Evolutionary conservation across 2,797 vertebrate genomes (phyloP).

Genomic region (Menidia menidia): DNA sequence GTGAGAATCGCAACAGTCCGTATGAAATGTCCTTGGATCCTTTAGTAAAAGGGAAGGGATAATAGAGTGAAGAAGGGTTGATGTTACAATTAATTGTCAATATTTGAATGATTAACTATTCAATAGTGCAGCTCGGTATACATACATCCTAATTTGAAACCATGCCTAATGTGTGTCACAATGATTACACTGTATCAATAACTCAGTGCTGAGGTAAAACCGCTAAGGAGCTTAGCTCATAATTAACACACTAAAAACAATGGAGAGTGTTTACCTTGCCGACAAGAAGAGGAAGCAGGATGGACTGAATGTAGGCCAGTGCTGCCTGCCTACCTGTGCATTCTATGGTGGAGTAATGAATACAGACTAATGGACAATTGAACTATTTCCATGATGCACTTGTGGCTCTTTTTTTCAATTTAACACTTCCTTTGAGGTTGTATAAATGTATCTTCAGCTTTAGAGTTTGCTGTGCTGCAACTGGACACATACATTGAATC

Average conservation of each 20-base stretch:
- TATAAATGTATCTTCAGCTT: background rate
- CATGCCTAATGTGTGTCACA: constrained; percentile 36
- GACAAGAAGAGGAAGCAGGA: constrained; percentile 39
- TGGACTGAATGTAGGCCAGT: constrained; percentile 9
- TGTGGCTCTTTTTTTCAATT: background rate
- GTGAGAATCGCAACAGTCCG: no score
- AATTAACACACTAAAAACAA: constrained; percentile 64
- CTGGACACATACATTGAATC: background rate
- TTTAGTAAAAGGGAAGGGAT: no score
- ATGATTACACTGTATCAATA: constrained; percentile 67
- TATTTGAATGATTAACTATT: constrained; percentile 3
- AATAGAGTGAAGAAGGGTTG: background rate
- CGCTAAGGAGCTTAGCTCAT: constrained; percentile 82
- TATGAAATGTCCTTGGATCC: background rate
- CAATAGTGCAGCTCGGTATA: constrained; percentile 7
- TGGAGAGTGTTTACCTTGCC: constrained; percentile 57
- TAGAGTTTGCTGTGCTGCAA: background rate
- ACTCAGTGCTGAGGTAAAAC: constrained; percentile 63
- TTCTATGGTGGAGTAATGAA: background rate
- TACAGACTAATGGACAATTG: no score
- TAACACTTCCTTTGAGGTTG: background rate
- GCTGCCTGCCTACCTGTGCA: background rate
- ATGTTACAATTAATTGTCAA: background rate
- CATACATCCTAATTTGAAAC: constrained; percentile 39
- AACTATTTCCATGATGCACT: background rate